These are phyloP conservation scores for Leptosomus discolor DNA, from an alignment of 2,113 vertebrate genomes.

Conservation along the genomic window DNA sequence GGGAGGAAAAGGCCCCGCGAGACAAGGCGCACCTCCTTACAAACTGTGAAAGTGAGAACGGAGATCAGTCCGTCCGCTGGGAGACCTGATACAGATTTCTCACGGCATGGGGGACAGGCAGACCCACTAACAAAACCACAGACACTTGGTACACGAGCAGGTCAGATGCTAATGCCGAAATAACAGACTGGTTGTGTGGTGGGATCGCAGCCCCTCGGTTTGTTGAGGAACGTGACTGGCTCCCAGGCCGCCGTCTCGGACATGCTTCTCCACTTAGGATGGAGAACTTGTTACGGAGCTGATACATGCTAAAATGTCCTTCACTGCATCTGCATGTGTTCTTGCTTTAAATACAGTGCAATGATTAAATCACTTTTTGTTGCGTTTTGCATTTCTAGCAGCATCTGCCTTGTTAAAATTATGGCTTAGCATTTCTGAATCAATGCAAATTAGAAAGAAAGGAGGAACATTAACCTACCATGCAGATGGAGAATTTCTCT, in stretches of 20 bases:
- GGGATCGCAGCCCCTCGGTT: background rate
- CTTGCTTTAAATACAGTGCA: background rate
- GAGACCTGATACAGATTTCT: rapidly evolving
- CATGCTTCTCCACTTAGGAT: no score
- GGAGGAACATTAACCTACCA: background rate
- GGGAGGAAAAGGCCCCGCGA: background rate
- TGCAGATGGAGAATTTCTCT: background rate
- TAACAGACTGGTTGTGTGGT: background rate
- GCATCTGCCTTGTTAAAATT: background rate
- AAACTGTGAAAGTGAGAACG: background rate
- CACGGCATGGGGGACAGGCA: background rate
- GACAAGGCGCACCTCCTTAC: background rate
- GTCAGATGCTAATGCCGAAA: rapidly evolving
- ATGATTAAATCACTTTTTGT: background rate
- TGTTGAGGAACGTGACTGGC: rapidly evolving
- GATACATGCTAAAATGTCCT: background rate
- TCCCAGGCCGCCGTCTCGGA: background rate
- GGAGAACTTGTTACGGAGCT: background rate
- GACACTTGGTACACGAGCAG: rapidly evolving
- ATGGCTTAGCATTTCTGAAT: background rate
- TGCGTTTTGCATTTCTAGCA: background rate
- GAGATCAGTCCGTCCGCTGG: rapidly evolving
- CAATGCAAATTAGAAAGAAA: background rate
- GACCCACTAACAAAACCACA: no score
- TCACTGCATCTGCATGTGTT: background rate